These are phyloP conservation scores for Mellivora capensis DNA, from an alignment of 2,113 vertebrate genomes.

Conservation along the genomic window DNA sequence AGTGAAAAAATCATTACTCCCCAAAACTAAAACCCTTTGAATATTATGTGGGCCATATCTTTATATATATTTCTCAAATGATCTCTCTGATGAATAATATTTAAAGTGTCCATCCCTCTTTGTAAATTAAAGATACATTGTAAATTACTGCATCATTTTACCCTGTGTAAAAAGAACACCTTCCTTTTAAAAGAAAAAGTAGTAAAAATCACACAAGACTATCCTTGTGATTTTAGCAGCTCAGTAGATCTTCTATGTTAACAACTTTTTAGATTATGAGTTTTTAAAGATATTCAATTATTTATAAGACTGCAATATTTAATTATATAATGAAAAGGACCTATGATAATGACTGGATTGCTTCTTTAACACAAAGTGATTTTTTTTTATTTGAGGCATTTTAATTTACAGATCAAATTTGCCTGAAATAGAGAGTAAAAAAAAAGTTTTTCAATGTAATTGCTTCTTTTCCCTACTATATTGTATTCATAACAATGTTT, in stretches of 20 bases:
- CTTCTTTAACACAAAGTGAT: not conserved
- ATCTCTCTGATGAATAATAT: not conserved
- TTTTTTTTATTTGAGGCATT: constrained; percentile 31
- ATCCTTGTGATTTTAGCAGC: not conserved
- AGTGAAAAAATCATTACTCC: not conserved
- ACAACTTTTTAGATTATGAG: not conserved
- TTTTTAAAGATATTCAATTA: not conserved
- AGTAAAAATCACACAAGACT: not conserved
- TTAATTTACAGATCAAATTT: not conserved
- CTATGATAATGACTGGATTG: not conserved
- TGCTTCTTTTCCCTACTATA: not conserved
- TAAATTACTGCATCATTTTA: not conserved
- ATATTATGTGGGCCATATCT: not conserved
- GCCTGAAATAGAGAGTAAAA: not conserved
- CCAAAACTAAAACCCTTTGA: not conserved
- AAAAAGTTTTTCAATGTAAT: not conserved
- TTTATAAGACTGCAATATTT: not conserved
- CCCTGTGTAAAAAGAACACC: not conserved
- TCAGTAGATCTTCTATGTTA: not conserved
- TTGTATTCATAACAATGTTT: not conserved
- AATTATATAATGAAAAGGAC: not conserved
- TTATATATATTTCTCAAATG: not conserved
- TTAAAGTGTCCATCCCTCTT: not conserved
- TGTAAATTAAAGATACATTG: not conserved
- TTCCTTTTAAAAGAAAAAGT: not conserved